Base-by-base conservation (phyloP, 2,797 vertebrate species). In the Poeciliopsis gracilis region DNA sequence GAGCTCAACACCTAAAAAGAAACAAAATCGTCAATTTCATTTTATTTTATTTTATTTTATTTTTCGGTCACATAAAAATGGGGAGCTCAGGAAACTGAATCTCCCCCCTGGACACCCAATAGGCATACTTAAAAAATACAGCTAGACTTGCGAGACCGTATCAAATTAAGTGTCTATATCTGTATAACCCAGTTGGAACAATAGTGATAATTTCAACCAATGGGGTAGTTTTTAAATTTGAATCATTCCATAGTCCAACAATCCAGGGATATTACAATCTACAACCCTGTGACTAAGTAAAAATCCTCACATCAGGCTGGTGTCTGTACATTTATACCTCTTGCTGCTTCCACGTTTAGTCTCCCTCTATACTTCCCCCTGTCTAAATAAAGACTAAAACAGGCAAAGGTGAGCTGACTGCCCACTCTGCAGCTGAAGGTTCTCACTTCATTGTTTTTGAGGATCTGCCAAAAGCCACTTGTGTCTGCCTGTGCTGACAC, bases 381-480 rank as follows among this genome's bases (percentile, higher is more conserved):
- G 78, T 92, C 93, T 94, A 93, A 91, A 93, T 92, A 93, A 93
- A 93, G 92, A 90, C 79, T 91, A 45, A 83, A 85, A 73, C 81
- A 77, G 87, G 73, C 89, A 93, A 86, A 91, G 93, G 92, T 93
- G 90, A 92, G 75, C 84, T 83, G 83, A 88, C 92, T 92, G 92
- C 93, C 93, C 92, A 93, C 93, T 94, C 92, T 89, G 80, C 84
- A 63, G 85, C 89, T 87, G 86, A 85, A 92, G 86, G 88, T 93
- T 91, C 89, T 90, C 89, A 92, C 88, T 90, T 91, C 86, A 89
- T 79, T 89, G 89, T 88, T 91, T 92, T 90, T 91, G 91, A 92
- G 91, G 92, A 92, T 86, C 87, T 91, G 90, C 91, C 91, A 91
- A 92, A 89, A 88, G 90, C 89, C 91, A 91, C 90, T 93, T 86